Evolutionary conservation across 2,797 vertebrate species (phyloP).

Genomic region (Falco concolor): DNA sequence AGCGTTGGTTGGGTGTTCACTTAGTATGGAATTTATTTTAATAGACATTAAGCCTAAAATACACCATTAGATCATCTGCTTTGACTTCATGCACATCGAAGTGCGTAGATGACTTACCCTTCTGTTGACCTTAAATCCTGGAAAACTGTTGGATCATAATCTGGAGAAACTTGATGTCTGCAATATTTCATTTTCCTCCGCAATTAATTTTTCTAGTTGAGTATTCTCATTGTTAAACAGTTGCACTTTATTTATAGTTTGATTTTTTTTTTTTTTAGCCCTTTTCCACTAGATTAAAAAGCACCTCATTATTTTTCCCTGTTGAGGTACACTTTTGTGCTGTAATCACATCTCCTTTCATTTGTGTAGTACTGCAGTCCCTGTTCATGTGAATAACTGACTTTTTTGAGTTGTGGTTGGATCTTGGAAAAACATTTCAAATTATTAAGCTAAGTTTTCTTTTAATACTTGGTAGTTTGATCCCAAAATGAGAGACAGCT

Average conservation of each 20-base stretch:
- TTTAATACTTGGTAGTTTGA: neutral
- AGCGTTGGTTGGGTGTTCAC: constrained; percentile 71
- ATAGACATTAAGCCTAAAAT: neutral
- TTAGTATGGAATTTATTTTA: neutral
- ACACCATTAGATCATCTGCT: neutral
- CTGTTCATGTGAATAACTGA: neutral
- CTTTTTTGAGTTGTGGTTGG: neutral
- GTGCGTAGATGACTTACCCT: neutral
- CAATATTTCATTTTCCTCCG: neutral
- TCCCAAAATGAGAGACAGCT: neutral
- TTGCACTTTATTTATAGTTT: neutral
- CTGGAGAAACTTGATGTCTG: neutral
- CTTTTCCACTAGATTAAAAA: neutral
- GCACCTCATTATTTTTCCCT: neutral
- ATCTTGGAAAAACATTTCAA: neutral
- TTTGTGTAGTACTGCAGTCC: neutral
- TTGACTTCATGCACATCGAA: neutral
- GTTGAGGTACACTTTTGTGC: neutral
- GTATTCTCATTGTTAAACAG: neutral
- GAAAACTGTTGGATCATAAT: neutral
- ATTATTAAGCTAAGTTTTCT: neutral
- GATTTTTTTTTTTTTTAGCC: neutral
- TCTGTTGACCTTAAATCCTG: neutral
- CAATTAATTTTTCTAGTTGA: neutral
- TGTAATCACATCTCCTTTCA: neutral